A percentile compares a stretch with the other conserved stretches of the same genome.
phyloP scores from a whole-genome alignment of 2,888 invertebrate genomes.

The Tiliacea aurago region DNA sequence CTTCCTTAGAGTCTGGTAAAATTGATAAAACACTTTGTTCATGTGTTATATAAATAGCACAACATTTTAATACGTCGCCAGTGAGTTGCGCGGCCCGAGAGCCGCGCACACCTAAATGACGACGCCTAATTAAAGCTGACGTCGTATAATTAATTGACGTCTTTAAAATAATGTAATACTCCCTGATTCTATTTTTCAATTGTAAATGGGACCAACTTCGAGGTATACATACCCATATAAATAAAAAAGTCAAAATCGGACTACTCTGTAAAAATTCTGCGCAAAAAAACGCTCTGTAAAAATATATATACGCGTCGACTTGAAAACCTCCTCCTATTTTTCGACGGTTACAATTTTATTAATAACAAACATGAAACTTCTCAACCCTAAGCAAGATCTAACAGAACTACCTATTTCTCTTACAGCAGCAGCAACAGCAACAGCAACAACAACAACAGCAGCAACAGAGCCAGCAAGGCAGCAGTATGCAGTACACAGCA shows the following conservation, averaged over 20 bases:
- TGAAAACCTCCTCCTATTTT: background rate
- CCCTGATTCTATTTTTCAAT: no score
- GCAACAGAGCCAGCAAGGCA: slow-evolving; percentile 72
- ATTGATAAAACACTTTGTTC: no score
- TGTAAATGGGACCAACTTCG: background rate
- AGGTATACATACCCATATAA: background rate
- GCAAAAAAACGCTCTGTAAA: no score
- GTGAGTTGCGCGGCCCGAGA: no score
- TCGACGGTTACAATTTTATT: background rate
- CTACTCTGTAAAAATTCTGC: no score
- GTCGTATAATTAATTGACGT: no score
- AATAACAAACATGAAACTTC: background rate
- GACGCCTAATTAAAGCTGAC: no score
- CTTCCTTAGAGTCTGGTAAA: no score
- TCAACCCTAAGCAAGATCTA: background rate
- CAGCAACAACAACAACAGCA: slow-evolving; percentile 58
- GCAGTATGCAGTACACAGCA: slow-evolving; percentile 76
- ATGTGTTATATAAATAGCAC: no score
- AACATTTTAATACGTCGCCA: no score
- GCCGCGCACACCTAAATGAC: no score
- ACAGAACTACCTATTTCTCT: background rate
- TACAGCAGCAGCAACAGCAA: slow-evolving; percentile 52
- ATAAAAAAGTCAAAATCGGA: background rate
- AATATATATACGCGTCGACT: background rate
- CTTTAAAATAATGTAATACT: no score